Conservation (phyloP, 2,113 vertebrate genomes). For the Rutilus rutilus region DNA sequence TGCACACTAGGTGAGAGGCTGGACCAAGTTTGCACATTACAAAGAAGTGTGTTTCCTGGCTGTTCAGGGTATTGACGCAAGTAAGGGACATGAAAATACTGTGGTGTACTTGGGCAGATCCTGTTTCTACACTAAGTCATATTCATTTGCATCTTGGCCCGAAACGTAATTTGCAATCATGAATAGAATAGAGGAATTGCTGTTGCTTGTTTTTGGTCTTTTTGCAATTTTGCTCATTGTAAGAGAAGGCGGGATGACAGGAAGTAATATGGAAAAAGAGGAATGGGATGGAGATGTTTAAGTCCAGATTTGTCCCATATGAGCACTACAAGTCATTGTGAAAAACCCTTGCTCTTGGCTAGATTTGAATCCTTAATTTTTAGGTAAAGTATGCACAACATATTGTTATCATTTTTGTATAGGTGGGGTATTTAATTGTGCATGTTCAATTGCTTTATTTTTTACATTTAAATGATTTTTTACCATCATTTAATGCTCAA, state of each 20-base stretch:
- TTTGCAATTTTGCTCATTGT: neutral
- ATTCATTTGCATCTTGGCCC: neutral
- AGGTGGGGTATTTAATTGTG: neutral
- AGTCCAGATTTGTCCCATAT: neutral
- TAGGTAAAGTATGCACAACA: neutral
- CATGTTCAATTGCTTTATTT: neutral
- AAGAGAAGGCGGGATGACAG: neutral
- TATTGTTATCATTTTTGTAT: neutral
- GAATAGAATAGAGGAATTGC: neutral
- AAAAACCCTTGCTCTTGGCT: neutral
- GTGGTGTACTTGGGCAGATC: slow-evolving; percentile 1
- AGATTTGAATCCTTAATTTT: neutral
- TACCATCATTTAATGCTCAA: neutral
- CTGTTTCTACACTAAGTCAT: neutral
- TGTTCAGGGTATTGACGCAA: slow-evolving; percentile 4
- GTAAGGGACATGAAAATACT: slow-evolving; percentile 16
- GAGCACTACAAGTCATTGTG: neutral
- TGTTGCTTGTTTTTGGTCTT: neutral
- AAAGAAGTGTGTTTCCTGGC: slow-evolving; percentile 23
- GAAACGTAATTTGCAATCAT: neutral
- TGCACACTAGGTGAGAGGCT: neutral
- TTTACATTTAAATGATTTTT: neutral
- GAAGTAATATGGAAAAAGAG: neutral
- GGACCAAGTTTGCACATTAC: neutral
- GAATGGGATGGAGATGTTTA: neutral